Evolutionary conservation across 2,888 invertebrate genomes (phyloP).

Genomic region (Lycocerus yunnanus): DNA sequence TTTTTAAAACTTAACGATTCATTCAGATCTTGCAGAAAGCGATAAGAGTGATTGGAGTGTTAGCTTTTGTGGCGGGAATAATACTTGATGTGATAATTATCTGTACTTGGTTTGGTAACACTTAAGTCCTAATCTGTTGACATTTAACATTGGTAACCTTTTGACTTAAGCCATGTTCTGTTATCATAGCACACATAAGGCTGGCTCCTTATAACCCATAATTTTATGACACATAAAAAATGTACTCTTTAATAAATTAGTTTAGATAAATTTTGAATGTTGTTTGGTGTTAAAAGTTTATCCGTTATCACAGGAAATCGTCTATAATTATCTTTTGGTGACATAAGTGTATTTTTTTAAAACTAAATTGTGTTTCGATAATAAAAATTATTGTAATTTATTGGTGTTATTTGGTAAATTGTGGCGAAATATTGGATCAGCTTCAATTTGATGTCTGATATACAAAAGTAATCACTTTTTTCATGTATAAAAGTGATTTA

Average conservation of each 20-base stretch:
- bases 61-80: constrained; percentile 14
- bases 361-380: neutral
- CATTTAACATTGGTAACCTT: constrained; percentile 21
- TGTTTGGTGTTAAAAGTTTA: constrained; percentile 29
- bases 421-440: constrained; percentile 10
- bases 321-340: constrained; percentile 17
- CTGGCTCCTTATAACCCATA: constrained; percentile 14
- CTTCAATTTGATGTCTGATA: neutral
- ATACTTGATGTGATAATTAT: constrained; percentile 24
- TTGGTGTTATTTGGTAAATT: constrained; percentile 10
- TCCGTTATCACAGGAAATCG: constrained; percentile 20
- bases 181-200: constrained; percentile 22
- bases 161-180: constrained; percentile 17
- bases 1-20: neutral
- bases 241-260: constrained; percentile 26
- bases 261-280: constrained; percentile 30
- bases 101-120: constrained; percentile 21
- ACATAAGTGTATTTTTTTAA: constrained; percentile 14
- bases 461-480: constrained; percentile 2
- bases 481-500: neutral
- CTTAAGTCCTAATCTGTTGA: constrained; percentile 19
- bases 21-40: neutral
- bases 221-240: constrained; percentile 29
- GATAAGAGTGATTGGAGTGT: neutral
- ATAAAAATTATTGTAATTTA: constrained; percentile 6